Conservation (phyloP, 2,888 invertebrate species). For the Brachycybe producta region DNA sequence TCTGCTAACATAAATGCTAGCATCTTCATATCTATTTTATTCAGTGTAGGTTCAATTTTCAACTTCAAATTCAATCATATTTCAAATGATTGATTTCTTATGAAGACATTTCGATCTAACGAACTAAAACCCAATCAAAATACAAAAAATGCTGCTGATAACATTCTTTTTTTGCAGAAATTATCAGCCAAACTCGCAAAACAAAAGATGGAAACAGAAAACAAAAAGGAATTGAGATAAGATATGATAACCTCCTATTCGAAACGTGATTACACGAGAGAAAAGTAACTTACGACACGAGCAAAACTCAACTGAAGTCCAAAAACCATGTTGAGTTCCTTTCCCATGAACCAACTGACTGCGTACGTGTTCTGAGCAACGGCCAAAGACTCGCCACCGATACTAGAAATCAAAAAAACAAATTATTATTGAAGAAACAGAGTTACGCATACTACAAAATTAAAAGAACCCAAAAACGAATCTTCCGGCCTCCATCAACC, state of each 20-base stretch:
- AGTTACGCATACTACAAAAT: not conserved
- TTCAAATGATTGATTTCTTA: too few relatives aligned
- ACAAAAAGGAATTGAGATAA: too few relatives aligned
- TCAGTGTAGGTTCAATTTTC: too few relatives aligned
- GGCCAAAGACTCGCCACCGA: slow-evolving; percentile 90
- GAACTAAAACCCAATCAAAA: too few relatives aligned
- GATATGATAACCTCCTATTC: not conserved
- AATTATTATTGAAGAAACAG: not conserved
- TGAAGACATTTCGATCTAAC: too few relatives aligned
- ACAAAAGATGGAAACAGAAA: too few relatives aligned
- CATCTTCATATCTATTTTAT: too few relatives aligned
- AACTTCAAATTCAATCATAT: too few relatives aligned
- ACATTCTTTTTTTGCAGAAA: too few relatives aligned
- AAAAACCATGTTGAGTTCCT: slow-evolving; percentile 95
- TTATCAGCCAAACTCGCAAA: too few relatives aligned
- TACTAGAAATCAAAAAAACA: slow-evolving; percentile 39
- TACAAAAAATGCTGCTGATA: too few relatives aligned
- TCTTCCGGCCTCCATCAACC: slow-evolving; percentile 82
- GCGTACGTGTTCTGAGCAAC: slow-evolving; percentile 97
- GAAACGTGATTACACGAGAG: slow-evolving; percentile 1
- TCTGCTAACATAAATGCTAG: too few relatives aligned
- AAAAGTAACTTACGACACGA: slow-evolving; percentile 45
- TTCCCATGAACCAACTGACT: slow-evolving; percentile 94
- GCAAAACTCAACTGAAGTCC: slow-evolving; percentile 91
- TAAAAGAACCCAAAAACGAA: slow-evolving; percentile 67